Conservation (phyloP, 2,888 invertebrate species). For the Drosophila niveifrons region DNA sequence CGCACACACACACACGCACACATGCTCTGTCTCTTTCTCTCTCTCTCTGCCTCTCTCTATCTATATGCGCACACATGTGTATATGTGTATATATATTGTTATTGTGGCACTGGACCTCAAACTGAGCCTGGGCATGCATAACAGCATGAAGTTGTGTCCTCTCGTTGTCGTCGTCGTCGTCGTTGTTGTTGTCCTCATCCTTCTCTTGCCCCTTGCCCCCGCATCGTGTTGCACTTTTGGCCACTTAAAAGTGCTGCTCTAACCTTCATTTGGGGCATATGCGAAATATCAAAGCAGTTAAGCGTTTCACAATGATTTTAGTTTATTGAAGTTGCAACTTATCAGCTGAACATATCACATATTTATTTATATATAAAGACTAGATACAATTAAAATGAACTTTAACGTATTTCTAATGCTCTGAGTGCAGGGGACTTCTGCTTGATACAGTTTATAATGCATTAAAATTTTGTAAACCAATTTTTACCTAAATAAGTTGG, state of each 20-base stretch:
- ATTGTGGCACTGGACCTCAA: constrained; percentile 65
- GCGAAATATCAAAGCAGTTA: constrained; percentile 3
- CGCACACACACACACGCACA: background rate
- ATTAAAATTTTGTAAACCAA: too few species aligned
- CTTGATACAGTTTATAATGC: too few species aligned
- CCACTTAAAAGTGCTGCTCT: constrained; percentile 68
- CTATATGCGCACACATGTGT: constrained; percentile 8
- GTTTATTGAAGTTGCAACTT: too few species aligned
- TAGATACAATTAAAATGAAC: too few species aligned
- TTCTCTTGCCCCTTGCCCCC: constrained; percentile 10
- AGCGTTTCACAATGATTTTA: too few species aligned
- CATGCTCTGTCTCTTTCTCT: background rate
- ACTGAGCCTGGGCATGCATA: constrained; percentile 41
- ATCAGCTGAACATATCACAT: too few species aligned
- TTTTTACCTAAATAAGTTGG: too few species aligned
- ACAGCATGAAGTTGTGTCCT: constrained; percentile 50
- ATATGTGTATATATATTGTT: constrained; percentile 48
- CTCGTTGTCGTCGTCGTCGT: constrained; percentile 28
- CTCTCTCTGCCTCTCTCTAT: constrained; percentile 3
- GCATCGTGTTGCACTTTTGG: constrained; percentile 72
- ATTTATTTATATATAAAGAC: too few species aligned
- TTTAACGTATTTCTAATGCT: too few species aligned
- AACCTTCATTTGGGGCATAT: background rate
- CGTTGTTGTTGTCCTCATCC: too few species aligned
- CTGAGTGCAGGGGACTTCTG: too few species aligned